Evolutionary conservation across 2,888 invertebrate genomes (phyloP).

Genomic region (Mythimna pallens): DNA sequence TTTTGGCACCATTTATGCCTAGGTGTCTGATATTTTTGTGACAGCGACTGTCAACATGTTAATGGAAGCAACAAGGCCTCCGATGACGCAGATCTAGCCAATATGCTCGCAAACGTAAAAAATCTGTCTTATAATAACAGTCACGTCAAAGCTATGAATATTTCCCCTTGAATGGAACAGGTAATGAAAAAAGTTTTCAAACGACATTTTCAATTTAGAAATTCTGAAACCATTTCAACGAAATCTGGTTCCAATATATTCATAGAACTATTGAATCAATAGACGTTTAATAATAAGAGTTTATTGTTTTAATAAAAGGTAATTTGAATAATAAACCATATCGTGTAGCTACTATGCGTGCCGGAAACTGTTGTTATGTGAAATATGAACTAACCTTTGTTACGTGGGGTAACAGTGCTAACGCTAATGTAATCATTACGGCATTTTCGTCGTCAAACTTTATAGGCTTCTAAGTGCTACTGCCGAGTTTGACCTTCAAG

Average conservation of each 20-base stretch:
- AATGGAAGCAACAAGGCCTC: constrained; percentile 32
- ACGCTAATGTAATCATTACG: constrained; percentile 42
- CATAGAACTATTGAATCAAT: constrained; percentile 1
- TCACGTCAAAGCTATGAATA: background rate
- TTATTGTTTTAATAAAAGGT: constrained; percentile 18
- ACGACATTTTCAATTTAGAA: constrained; percentile 6
- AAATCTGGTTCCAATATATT: constrained; percentile 9
- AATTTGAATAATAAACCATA: constrained; percentile 20
- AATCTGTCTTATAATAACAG: background rate
- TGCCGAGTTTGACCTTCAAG: constrained; percentile 37
- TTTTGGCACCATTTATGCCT: constrained; percentile 47
- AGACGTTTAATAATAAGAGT: background rate
- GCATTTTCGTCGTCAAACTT: constrained; percentile 29
- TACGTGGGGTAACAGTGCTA: constrained; percentile 19
- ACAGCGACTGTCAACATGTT: constrained; percentile 15
- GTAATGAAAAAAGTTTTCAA: constrained; percentile 1
- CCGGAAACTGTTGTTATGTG: constrained; percentile 46
- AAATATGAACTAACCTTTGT: constrained; percentile 61
- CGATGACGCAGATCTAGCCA: constrained; percentile 31
- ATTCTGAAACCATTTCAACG: constrained; percentile 8
- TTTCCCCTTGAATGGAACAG: background rate
- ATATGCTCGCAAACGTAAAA: background rate
- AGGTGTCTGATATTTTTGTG: constrained; percentile 9
- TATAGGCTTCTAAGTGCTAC: constrained; percentile 18
- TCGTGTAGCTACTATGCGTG: constrained; percentile 47